A percentile compares a stretch with the other conserved stretches of the same genome.
Conservation (phyloP, 2,888 invertebrate species). For the Torymus texanus region DNA sequence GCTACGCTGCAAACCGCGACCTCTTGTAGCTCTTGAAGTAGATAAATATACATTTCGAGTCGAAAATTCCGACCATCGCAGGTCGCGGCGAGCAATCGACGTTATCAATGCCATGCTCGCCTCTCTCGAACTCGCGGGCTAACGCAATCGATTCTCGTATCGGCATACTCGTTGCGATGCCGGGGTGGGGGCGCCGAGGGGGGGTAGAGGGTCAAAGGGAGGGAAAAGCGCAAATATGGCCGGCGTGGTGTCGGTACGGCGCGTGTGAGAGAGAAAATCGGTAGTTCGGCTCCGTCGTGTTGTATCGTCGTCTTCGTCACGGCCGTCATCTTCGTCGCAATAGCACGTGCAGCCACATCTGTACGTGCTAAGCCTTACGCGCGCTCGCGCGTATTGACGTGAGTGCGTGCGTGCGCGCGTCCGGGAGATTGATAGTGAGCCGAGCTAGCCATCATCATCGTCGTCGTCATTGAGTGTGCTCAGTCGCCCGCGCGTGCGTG, state of each 20-base stretch:
- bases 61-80: too few relatives aligned
- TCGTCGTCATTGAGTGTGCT: not conserved
- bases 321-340: too few relatives aligned
- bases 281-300: slow-evolving; percentile 17
- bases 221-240: slow-evolving; percentile 55
- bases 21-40: too few relatives aligned
- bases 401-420: not conserved
- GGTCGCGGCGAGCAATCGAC: not conserved
- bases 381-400: too few relatives aligned
- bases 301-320: slow-evolving; percentile 20
- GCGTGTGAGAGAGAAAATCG: slow-evolving; percentile 52
- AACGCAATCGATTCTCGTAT: not conserved
- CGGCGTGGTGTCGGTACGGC: slow-evolving; percentile 57
- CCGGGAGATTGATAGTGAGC: not conserved
- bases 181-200: not conserved
- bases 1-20: too few relatives aligned
- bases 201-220: slow-evolving; percentile 44
- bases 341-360: too few relatives aligned
- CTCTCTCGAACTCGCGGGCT: not conserved
- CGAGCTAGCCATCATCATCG: not conserved
- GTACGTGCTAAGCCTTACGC: too few relatives aligned
- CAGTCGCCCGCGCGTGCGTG: not conserved
- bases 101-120: too few relatives aligned
- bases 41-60: too few relatives aligned
- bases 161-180: not conserved